Percentiles rank a stretch among this genome's conserved stretches.
phyloP scores from a whole-genome alignment of 2,797 vertebrate genomes.

The Sebastes kiyomatsui region DNA sequence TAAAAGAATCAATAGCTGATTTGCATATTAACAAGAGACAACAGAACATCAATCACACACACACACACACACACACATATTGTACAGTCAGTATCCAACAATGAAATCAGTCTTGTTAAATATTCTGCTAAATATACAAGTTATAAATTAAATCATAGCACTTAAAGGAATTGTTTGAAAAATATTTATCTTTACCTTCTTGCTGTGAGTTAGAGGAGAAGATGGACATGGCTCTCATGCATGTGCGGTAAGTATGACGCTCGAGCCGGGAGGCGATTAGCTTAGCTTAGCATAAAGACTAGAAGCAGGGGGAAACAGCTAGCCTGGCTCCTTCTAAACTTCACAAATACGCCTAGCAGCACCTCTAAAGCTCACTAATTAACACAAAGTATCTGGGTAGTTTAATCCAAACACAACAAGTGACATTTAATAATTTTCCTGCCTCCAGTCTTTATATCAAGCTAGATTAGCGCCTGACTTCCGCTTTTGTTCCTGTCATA shows the following conservation, averaged over 20 bases:
- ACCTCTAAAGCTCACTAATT: too few species aligned
- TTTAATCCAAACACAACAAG: too few species aligned
- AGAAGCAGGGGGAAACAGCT: background rate
- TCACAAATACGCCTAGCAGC: too few species aligned
- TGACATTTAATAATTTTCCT: too few species aligned
- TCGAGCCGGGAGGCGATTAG: background rate
- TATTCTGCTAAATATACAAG: background rate
- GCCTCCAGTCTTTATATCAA: too few species aligned
- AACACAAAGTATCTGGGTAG: too few species aligned
- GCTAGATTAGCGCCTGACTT: too few species aligned
- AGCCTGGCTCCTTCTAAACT: background rate
- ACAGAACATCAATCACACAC: background rate
- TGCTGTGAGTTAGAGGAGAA: background rate
- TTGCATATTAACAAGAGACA: background rate
- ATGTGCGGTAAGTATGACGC: background rate
- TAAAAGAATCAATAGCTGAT: background rate
- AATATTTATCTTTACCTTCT: background rate
- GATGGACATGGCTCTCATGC: background rate
- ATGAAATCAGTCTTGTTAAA: background rate
- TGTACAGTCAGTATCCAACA: background rate
- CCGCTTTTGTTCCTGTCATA: too few species aligned
- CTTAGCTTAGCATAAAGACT: background rate
- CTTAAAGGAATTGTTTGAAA: background rate
- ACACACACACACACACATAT: background rate
- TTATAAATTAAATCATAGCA: background rate